phyloP scores from a whole-genome alignment of 23 tunicate species.

The Halocynthia aurantium region DNA sequence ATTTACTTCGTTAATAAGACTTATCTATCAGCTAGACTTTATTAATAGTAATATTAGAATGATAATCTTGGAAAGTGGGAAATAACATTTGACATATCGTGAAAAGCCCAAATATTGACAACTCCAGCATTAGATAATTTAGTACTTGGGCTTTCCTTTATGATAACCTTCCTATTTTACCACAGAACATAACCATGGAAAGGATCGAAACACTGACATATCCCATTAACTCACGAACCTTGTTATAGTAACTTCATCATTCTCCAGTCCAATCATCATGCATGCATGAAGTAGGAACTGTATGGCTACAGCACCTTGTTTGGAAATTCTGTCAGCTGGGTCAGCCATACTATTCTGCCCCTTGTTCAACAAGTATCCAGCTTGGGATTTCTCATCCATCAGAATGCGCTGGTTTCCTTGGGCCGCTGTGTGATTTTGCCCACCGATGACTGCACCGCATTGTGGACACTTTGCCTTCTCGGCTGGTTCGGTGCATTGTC shows the following conservation, averaged over 20 bases:
- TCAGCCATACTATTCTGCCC: slow-evolving; percentile 6
- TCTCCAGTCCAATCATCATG: slow-evolving; percentile 27
- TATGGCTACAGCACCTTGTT: slow-evolving; percentile 45
- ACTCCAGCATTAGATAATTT: too few relatives aligned
- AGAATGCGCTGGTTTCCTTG: slow-evolving; percentile 38
- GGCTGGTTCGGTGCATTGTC: slow-evolving; percentile 56
- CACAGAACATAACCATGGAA: too few relatives aligned
- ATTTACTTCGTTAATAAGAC: too few relatives aligned
- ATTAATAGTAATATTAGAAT: too few relatives aligned
- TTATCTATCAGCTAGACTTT: too few relatives aligned
- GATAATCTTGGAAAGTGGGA: too few relatives aligned
- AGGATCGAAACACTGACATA: too few relatives aligned
- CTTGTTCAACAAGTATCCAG: slow-evolving; percentile 42
- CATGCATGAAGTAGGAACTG: slow-evolving; percentile 42
- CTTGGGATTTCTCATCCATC: slow-evolving; percentile 49
- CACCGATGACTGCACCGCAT: slow-evolving; percentile 49
- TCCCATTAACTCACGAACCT: not conserved
- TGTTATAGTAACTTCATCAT: not conserved
- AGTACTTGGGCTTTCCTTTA: too few relatives aligned
- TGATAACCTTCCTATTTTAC: too few relatives aligned
- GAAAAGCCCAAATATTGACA: too few relatives aligned
- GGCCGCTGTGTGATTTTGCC: slow-evolving; percentile 20
- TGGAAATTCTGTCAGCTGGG: slow-evolving; percentile 48
- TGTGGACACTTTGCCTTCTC: slow-evolving; percentile 43
- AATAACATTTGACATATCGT: too few relatives aligned